Evolutionary conservation across 1,140 invertebrate species (phyloP), one percentile per base, ranked within the genome.

Genomic region (Aradophagus sp.): DNA sequence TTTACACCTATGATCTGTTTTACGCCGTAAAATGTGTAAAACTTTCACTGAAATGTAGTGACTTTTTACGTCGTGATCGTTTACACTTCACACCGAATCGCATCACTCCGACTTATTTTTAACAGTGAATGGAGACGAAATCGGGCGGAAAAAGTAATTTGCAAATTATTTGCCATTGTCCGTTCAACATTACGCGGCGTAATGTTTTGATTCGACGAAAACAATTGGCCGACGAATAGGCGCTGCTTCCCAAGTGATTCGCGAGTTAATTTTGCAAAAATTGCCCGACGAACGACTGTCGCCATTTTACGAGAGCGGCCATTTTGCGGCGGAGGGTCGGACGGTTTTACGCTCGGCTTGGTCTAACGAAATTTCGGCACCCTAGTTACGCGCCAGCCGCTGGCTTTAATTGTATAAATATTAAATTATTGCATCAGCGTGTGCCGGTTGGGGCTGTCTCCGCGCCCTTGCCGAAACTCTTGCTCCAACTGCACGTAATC

Each of bases 401-500:
- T 65, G n/a, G 70, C 47, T 52, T 81, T 81, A 82, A 83, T 84
- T 80, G 77, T 81, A 83, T 81, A 83, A 84, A 84, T 81, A 84
- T 83, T 81, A 79, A 74, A 77, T 82, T 81, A 81, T 79, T 67
- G 65, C 65, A 62, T 68, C 69, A 62, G 56, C 53, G 59, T 76
- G 47, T 76, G 47, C 74, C 59, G 70, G 47, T 42, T 42, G 39
- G 65, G 65, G 50, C 29, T 38, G 31, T 41, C 45, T 50, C 31
- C 47, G 66, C 50, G 42, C 48, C 47, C 45, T 42, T 48, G 29
- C 36, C 38, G 27, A 52, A 62, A 62, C 59, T 63, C 53, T 44
- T 47, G 34, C 48, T 47, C 17, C 10, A 63, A 55, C 48, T 68
- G 39, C 59, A 44, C 20, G 8, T 68, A 63, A 63, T 61, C 53